phyloP scores from a whole-genome alignment of 1,140 invertebrate species.

The Mizuhopecten yessoensis region DNA sequence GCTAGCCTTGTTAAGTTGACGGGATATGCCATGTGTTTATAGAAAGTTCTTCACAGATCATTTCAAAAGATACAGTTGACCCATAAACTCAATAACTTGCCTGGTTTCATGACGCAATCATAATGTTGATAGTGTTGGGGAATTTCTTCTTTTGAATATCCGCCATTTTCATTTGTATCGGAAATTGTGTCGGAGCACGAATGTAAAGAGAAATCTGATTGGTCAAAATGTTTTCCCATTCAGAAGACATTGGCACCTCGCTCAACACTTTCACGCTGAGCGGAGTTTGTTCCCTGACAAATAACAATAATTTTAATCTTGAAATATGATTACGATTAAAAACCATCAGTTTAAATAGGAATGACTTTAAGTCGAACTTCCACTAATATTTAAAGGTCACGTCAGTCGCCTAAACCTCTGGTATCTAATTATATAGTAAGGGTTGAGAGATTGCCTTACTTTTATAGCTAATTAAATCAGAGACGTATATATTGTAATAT shows the following conservation, averaged over 20 bases:
- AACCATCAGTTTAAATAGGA: background rate
- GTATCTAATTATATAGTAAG: too few species aligned
- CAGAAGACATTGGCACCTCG: background rate
- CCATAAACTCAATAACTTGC: background rate
- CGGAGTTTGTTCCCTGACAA: background rate
- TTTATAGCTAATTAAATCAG: too few species aligned
- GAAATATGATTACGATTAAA: slow-evolving; percentile 8
- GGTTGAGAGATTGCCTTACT: too few species aligned
- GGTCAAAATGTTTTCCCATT: background rate
- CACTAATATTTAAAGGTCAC: background rate
- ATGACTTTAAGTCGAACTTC: background rate
- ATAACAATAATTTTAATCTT: slow-evolving; percentile 6
- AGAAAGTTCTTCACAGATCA: background rate
- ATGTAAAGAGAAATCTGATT: background rate
- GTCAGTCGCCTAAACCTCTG: too few species aligned
- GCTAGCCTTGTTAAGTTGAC: background rate
- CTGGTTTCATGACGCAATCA: slow-evolving; percentile 4
- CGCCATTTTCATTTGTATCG: slow-evolving; percentile 6
- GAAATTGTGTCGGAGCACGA: slow-evolving; percentile 31
- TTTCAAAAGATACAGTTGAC: background rate
- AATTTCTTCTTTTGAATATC: slow-evolving; percentile 4
- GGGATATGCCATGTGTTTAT: background rate
- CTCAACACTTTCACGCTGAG: background rate
- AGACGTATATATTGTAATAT: too few species aligned
- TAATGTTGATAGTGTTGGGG: background rate